A percentile compares a stretch with the other conserved stretches of the same genome.
Conservation (phyloP, 2,113 vertebrate species). For the Datnioides undecimradiatus region DNA sequence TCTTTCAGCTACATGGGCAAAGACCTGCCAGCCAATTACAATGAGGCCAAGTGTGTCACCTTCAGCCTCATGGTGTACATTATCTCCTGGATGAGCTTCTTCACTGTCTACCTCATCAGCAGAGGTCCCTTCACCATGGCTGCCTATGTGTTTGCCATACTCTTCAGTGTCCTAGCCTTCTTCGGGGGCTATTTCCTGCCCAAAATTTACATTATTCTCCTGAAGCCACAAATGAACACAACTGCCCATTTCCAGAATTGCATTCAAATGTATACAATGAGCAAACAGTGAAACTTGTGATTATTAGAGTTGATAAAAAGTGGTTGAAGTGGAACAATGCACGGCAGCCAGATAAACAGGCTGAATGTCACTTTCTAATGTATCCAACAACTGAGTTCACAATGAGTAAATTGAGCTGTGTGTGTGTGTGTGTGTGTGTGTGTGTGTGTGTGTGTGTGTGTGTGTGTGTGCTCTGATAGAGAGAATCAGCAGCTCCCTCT, state of each 20-base stretch:
- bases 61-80: constrained; percentile 87
- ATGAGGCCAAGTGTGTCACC: constrained; percentile 88
- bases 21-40: constrained; percentile 90
- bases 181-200: constrained; percentile 83
- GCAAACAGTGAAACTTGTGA: constrained; percentile 67
- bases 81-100: constrained; percentile 85
- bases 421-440: no score
- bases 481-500: neutral
- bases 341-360: neutral
- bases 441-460: no score
- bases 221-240: constrained; percentile 84
- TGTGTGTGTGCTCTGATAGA: no score
- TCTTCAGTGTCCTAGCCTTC: constrained; percentile 82
- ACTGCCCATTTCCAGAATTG: constrained; percentile 85
- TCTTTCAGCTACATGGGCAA: constrained; percentile 88
- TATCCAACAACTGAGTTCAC: neutral
- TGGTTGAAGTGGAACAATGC: neutral
- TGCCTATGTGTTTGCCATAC: constrained; percentile 76
- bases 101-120: constrained; percentile 84
- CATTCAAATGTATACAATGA: constrained; percentile 87
- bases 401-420: no score
- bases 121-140: constrained; percentile 79
- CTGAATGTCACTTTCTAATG: neutral
- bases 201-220: constrained; percentile 84
- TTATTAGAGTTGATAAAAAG: neutral